Percentiles rank a stretch among this genome's conserved stretches.
Conservation (phyloP, 2,113 vertebrate species). For the Lathamus discolor region DNA sequence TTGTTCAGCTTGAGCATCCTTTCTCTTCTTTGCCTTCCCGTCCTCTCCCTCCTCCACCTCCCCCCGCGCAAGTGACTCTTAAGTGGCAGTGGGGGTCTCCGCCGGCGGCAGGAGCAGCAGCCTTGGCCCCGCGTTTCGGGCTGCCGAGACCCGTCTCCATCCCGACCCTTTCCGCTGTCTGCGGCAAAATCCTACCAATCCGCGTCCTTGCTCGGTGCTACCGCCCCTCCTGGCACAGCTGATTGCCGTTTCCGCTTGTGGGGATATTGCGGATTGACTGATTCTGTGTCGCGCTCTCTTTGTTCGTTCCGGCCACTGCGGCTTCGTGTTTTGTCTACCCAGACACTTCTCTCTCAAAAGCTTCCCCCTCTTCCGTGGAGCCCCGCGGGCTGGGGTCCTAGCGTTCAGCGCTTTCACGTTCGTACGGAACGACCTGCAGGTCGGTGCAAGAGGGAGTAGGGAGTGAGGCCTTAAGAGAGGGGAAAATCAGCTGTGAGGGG, state of each 20-base stretch:
- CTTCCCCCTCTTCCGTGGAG: rapidly evolving
- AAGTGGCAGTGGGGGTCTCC: not conserved
- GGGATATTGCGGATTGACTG: not conserved
- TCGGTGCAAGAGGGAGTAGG: not conserved
- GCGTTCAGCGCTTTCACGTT: rapidly evolving
- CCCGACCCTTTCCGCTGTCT: not conserved
- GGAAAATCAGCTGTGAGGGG: rapidly evolving
- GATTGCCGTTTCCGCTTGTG: not conserved
- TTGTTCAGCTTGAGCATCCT: not conserved
- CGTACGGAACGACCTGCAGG: not conserved
- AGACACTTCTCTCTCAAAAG: rapidly evolving
- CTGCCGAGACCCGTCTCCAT: not conserved
- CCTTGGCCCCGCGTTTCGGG: not conserved
- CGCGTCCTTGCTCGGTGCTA: rapidly evolving
- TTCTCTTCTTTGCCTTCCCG: not conserved
- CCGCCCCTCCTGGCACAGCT: not conserved
- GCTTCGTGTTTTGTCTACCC: rapidly evolving
- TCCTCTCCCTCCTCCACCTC: not conserved
- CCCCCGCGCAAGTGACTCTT: rapidly evolving
- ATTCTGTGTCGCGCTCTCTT: not conserved
- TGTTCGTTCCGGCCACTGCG: not conserved
- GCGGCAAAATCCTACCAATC: conserved; percentile 55
- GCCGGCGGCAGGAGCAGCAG: no score
- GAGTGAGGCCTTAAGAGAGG: rapidly evolving
- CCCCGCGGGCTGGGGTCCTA: rapidly evolving